Evolutionary conservation across 37 sponge, comb jelly and placozoan genomes (phyloP), one percentile per base, ranked within the genome.

Genomic region (Axinella damicornis): DNA sequence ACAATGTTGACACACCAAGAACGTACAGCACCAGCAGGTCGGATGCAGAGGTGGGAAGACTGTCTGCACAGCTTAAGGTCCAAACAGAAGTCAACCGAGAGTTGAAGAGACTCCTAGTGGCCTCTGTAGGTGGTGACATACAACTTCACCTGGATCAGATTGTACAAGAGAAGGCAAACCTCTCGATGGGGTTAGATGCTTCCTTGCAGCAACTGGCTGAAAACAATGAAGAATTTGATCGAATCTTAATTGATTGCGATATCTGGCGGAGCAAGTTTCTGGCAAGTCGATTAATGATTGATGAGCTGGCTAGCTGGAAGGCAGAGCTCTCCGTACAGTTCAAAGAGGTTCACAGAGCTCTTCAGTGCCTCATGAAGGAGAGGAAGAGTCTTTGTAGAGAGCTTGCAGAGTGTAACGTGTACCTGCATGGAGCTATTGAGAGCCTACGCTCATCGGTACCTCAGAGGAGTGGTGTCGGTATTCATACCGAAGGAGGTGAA

Each of bases 201-300:
- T 83, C 86, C 13, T 34, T 89, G 69, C 82, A 69, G 46, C 76
- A 85, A 65, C 53, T 93, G 36, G 52, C 60, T 17, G 76, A 81
- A 52, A 79, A 81, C 38, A n/a, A 65, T 30, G 94, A 93, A 60
- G 87, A 89, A 54, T 25, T 89, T 33, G 94, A 93, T 63, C 36
- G 62, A 41, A 37, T 89, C 52, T 53, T 87, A 19, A 85, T 93
- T 16, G 79, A 89, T 35, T 89, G 89, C 65, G 90, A 93, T 40
- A 70, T 93, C 24, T 93, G 94, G 94, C 74, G 90, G 57, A 81
- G 89, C 71, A 93, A 93, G 75, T 89, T 81, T 53, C 52, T 89
- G 5, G 94, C 90, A 11, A 93, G 94, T 64, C 55, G 90, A 22
- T 30, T 89, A 19, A 80, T 93, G 87, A 83, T 93, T 69, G 90